Base-by-base conservation (phyloP, 2,888 invertebrate species). In the Drosophila nigritarsus region DNA sequence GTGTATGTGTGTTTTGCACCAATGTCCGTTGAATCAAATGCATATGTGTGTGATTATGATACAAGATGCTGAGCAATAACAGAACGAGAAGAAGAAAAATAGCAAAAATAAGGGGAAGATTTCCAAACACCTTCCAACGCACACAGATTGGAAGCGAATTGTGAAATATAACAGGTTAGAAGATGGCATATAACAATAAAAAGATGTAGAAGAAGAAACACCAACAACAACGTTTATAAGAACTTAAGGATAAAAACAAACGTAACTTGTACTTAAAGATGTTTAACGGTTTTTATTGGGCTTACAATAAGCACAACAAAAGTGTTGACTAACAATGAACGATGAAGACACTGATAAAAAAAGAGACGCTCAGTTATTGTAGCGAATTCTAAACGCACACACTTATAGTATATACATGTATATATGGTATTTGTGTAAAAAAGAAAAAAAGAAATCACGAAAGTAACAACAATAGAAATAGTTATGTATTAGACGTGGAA, bases 261-360 rank as follows among this genome's bases (percentile, higher is more conserved):
- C 11, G 45, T 79, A 66, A 61, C 49, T 56, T 75, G 62, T 69
- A 77, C 60, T 79, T 75, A 61, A 64, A 77, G 76, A 70, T 75
- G 53, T 63, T 82, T 70, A 87, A 80, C 79, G 74, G 80, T 65
- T 82, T 82, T 82, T 70, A 87, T 70, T 79, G 87, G 56, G 87
- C 87, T 72, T 79, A 82, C 68, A 84, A 82, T 58, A 75, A 67
- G 49, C 45, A 40, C 29, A 67, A 59, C 11, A 38, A 55, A 20
- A 32, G 32, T 45, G 38, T 40, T 30, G 27, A 40, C 32, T 8
- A 34, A 42, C 38, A 42, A 38, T 29, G 7, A 45, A 49, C 29
- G 20, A 51, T 13, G 24, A 68, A 34, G 29, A 32, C 54, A 50
- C 36, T 54, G 40, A 32, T 51, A 62, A 55, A 32, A 34, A 20